phyloP scores from a whole-genome alignment of 2,888 invertebrate genomes.

The Cosmorhoe ocellata region DNA sequence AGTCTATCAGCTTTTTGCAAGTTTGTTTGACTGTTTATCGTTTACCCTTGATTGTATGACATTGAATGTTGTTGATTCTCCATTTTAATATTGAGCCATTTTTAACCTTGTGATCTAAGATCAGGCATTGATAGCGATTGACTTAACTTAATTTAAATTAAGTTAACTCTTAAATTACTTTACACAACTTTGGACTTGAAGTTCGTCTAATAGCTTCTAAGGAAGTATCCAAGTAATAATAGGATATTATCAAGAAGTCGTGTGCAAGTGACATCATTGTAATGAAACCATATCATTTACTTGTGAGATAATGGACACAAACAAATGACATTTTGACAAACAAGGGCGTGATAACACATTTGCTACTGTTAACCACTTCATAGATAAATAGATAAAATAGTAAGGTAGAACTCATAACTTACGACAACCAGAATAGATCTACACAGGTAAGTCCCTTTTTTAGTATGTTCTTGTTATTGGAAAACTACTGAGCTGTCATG shows the following conservation, averaged over 20 bases:
- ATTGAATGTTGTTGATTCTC: not conserved
- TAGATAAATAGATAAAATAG: not conserved
- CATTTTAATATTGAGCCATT: not conserved
- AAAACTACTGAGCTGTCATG: too few species aligned
- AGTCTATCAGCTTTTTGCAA: constrained; percentile 66
- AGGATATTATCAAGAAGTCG: not conserved
- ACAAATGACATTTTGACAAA: constrained; percentile 5
- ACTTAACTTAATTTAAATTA: too few species aligned
- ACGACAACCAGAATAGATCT: too few species aligned
- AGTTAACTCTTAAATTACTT: not conserved
- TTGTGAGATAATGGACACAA: not conserved
- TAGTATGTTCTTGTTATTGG: too few species aligned
- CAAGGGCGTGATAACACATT: constrained; percentile 3
- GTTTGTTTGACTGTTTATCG: constrained; percentile 53
- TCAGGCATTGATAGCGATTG: too few species aligned
- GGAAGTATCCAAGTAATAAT: not conserved
- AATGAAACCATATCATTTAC: constrained; percentile 8
- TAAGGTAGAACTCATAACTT: not conserved
- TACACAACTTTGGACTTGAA: not conserved
- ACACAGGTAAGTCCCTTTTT: too few species aligned
- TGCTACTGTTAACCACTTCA: constrained; percentile 3
- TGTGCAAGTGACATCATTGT: not conserved
- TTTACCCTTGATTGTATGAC: constrained; percentile 16
- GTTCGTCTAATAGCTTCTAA: not conserved
- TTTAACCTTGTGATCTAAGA: too few species aligned